These are phyloP conservation scores for Gallinago undulata DNA, from an alignment of 2,113 vertebrate species.

Conservation along the genomic window DNA sequence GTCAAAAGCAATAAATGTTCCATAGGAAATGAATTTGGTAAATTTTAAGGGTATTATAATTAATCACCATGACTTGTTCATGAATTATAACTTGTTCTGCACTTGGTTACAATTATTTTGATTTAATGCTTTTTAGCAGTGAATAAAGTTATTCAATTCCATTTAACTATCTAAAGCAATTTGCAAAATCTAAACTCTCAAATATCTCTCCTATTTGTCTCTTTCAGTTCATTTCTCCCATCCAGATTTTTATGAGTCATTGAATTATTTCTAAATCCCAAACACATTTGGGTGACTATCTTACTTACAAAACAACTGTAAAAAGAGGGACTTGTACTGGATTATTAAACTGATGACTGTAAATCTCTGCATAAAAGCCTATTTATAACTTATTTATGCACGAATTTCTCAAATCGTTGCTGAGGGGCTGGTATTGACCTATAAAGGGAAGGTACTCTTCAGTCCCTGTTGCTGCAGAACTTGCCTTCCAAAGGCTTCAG, in stretches of 20 bases:
- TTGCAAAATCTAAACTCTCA: not conserved
- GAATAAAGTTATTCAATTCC: not conserved
- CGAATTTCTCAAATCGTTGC: not conserved
- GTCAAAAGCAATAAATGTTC: not conserved
- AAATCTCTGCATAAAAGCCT: not conserved
- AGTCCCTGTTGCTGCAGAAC: not conserved
- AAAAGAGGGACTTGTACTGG: not conserved
- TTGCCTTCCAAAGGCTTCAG: not conserved
- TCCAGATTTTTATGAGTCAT: not conserved
- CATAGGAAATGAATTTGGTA: not conserved
- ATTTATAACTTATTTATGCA: not conserved
- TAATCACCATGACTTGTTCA: not conserved
- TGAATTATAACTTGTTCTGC: not conserved
- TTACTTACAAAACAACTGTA: not conserved
- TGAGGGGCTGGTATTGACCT: not conserved
- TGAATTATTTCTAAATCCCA: not conserved
- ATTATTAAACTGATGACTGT: not conserved
- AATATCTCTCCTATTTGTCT: not conserved
- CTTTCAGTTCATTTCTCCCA: not conserved
- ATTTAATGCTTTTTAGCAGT: not conserved
- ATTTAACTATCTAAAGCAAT: not conserved
- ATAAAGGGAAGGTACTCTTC: not conserved
- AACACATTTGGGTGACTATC: not conserved
- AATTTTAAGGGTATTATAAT: not conserved
- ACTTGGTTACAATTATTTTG: not conserved